Evolutionary conservation across 1,140 invertebrate species (phyloP).

Genomic region (Lerema accius): DNA sequence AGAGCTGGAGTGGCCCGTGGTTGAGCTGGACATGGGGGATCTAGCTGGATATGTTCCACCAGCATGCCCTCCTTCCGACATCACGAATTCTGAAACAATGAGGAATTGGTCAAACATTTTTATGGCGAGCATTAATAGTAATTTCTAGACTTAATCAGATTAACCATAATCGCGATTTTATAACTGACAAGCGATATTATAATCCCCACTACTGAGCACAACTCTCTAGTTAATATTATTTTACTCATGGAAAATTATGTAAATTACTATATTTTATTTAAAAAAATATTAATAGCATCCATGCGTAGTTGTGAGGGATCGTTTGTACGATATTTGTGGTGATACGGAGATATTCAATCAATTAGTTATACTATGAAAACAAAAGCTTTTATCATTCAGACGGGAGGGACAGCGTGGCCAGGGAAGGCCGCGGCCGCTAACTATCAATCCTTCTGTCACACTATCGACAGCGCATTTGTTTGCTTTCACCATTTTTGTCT

Average conservation of each 20-base stretch:
- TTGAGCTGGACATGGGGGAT: conserved; percentile 75
- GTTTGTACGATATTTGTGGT: no score
- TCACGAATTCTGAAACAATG: conserved; percentile 72
- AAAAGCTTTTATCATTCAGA: conserved; percentile 25
- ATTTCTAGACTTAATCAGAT: no score
- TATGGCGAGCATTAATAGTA: no score
- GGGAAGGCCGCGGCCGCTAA: conserved; percentile 38
- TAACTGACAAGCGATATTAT: no score
- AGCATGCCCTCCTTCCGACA: conserved; percentile 63
- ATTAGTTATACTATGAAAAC: conserved; percentile 29
- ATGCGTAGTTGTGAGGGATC: no score
- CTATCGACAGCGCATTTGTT: conserved; percentile 79
- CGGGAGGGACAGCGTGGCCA: conserved; percentile 11
- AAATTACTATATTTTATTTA: no score
- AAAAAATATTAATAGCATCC: no score
- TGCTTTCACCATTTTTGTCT: conserved; percentile 79
- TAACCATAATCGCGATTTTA: no score
- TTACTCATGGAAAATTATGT: no score
- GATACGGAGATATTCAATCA: conserved; percentile 2
- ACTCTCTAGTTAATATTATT: no score
- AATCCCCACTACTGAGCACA: no score
- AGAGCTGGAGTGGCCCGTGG: conserved; percentile 74
- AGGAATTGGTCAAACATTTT: no score
- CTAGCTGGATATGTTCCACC: conserved; percentile 66
- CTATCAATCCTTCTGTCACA: conserved; percentile 79